Evolutionary conservation across 2,113 vertebrate genomes (phyloP), one percentile per base, ranked within the genome.

Genomic region (Turnix velox): DNA sequence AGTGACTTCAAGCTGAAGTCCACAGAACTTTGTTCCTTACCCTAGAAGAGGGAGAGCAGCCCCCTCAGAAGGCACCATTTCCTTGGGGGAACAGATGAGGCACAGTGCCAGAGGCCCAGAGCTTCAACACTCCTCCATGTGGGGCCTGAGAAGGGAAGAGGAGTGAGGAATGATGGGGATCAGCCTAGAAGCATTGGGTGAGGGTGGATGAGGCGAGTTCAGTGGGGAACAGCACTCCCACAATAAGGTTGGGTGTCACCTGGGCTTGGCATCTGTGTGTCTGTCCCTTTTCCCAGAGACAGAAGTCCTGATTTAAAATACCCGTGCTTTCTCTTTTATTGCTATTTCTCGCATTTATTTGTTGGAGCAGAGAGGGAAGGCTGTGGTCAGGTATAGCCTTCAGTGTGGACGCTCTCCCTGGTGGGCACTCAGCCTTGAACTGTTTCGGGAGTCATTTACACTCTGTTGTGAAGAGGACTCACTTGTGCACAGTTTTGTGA

Each of bases 41-140:
- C 55, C 84, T 24, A 43, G 91, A 59, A 91, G 81, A 97, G 95
- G 82, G 92, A 93, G 94, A 97, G 93, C 67, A 51, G 87, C 84
- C 92, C 96, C 90, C 95, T 97, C 86, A 77, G 46, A 87, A 97
- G 94, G n/a, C 89, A 86, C 88, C 72, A 80, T 97, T 98, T 97
- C 74, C 94, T 96, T 91, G 88, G 43, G 90, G 66, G 59, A 93
- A 92, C 59, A 82, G 46, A 28, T 8, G 25, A 25, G 23, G 39
- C 40, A n/a, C n/a, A n/a, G 82, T 62, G 28, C 82, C 28, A 68
- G n/a, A n/a, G n/a, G n/a, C 95, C 68, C 90, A 93, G 87, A 92
- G 57, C 88, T 91, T 80, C 63, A 95, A 90, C 94, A 87, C 94
- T 95, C 42, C 9, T 7, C 95, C 95, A 91, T 72, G 79, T 55